Evolutionary conservation across 2,888 invertebrate species (phyloP).

Genomic region (Ophioninae sp.): DNA sequence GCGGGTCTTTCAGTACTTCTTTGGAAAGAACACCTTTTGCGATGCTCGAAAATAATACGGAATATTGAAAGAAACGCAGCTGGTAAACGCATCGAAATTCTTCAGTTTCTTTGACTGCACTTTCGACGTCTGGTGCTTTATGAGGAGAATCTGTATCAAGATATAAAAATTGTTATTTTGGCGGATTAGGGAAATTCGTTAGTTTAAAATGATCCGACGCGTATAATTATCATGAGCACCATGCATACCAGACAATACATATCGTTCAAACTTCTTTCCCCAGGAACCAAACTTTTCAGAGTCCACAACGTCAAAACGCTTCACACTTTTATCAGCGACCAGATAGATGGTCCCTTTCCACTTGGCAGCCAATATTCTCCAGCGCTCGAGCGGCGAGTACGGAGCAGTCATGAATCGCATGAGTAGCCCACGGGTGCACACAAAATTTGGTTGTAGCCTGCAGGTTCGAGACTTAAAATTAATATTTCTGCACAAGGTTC

Average conservation of each 20-base stretch:
- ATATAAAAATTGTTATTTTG: neutral
- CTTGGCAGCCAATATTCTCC: slow-evolving; percentile 24
- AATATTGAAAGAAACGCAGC: slow-evolving; percentile 83
- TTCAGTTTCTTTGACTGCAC: slow-evolving; percentile 85
- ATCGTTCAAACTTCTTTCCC: slow-evolving; percentile 34
- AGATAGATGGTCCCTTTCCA: slow-evolving; percentile 36
- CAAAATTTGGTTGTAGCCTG: slow-evolving; percentile 57
- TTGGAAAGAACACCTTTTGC: slow-evolving; percentile 85
- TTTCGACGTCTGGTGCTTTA: slow-evolving; percentile 81
- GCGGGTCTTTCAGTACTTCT: slow-evolving; percentile 64
- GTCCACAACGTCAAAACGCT: slow-evolving; percentile 69
- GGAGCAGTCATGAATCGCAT: neutral
- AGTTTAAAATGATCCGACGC: neutral
- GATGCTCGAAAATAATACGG: slow-evolving; percentile 88
- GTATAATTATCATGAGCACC: neutral
- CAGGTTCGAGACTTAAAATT: neutral
- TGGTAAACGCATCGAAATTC: slow-evolving; percentile 86
- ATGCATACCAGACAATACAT: slow-evolving; percentile 82
- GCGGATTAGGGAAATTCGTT: too few species aligned
- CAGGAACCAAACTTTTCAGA: slow-evolving; percentile 81
- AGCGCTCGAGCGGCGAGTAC: neutral
- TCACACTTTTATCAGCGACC: neutral
- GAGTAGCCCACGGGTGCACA: neutral
- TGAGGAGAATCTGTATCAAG: slow-evolving; percentile 81
- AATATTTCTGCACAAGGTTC: neutral